Evolutionary conservation across 2,888 invertebrate genomes (phyloP), one percentile per base, ranked within the genome.

Genomic region (Scelioninae gen. 2): DNA sequence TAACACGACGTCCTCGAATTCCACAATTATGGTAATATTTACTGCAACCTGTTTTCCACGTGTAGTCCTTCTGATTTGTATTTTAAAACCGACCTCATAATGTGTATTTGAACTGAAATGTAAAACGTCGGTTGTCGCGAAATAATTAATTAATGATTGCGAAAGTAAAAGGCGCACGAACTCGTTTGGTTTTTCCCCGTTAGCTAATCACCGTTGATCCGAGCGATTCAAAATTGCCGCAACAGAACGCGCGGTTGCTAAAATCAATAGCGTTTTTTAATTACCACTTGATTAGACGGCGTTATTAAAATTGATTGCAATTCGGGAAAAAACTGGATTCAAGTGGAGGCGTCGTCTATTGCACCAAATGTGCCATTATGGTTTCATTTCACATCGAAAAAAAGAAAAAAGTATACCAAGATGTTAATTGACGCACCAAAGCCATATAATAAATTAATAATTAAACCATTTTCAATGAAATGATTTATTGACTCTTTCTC

Each of bases 1-100:
- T 39, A 48, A 68, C 50, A 60, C 16, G 43, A 37, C 28, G 68
- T 52, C 68, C 68, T 68, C 68, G 68, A 60, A 52, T 68, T 25
- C 35, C 52, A 33, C 25, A 19, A 60, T 52, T 68, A 60, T 58
- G 52, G 50, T 60, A 50, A 60, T 45, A 68, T 45, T 45, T 10
- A n/a, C 15, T 15, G 18, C 28, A 68, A 68, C 60, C 52, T 25
- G 60, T 68, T 68, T 53, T 50, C 46, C 53, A 35, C 35, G 60
- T 60, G 60, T 60, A 53, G 60, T 68, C 53, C 39, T 52, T 58
- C 35, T 41, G 37, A 48, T 50, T 39, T 18, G 48, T 15, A 41
- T 41, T 48, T 57, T 46, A 28, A 57, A 50, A 28, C 10, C 41
- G 41, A 41, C 41, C 33, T 41, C 48, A 50, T 57, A 57, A 67